These are phyloP conservation scores for Tyto alba DNA, from an alignment of 2,113 vertebrate genomes.

Conservation along the genomic window DNA sequence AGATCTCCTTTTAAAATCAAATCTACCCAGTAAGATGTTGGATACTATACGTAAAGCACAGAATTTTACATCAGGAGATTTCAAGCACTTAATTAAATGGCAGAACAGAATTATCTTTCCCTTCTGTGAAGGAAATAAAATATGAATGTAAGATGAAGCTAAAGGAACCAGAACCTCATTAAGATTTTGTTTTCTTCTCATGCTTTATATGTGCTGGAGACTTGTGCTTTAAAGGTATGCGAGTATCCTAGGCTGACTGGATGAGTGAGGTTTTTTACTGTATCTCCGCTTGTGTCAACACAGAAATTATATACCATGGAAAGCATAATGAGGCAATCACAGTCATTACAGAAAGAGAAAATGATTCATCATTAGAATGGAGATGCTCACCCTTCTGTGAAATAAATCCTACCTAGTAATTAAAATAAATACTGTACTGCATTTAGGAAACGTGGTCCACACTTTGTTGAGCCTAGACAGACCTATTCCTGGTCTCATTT, in stretches of 20 bases:
- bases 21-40: background rate
- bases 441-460: background rate
- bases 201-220: background rate
- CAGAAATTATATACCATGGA: constrained; percentile 29
- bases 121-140: background rate
- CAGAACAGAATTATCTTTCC: background rate
- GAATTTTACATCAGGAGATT: background rate
- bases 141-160: background rate
- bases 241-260: background rate
- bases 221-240: background rate
- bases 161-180: background rate
- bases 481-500: background rate
- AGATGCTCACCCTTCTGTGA: constrained; percentile 25
- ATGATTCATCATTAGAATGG: constrained; percentile 14
- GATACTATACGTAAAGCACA: background rate
- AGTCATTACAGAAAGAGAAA: constrained; percentile 40
- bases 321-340: constrained; percentile 40
- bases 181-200: background rate
- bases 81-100: background rate
- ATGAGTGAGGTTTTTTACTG: constrained; percentile 6
- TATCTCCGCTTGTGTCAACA: constrained; percentile 9
- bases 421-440: background rate
- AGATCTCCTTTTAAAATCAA: background rate
- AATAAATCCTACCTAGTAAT: constrained; percentile 20
- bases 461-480: background rate